Percentiles rank a stretch among this genome's conserved stretches.
These are phyloP conservation scores for Cybosia mesomella DNA, from an alignment of 2,888 invertebrate species.

Conservation along the genomic window DNA sequence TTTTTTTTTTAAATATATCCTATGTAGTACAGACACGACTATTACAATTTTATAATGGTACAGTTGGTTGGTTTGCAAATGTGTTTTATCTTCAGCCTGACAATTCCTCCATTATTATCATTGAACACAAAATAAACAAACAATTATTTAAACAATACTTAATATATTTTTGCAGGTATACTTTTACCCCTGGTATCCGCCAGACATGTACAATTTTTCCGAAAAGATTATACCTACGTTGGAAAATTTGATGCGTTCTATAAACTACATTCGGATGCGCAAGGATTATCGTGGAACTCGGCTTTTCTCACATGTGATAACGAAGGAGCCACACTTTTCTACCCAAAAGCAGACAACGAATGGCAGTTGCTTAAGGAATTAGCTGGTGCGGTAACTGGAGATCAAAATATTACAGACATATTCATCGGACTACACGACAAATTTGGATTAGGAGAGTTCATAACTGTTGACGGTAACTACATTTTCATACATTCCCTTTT, in stretches of 20 bases:
- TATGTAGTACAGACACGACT: too few relatives aligned
- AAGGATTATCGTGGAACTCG: slow-evolving; percentile 47
- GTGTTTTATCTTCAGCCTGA: too few relatives aligned
- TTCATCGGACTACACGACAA: slow-evolving; percentile 62
- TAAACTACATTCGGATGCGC: slow-evolving; percentile 57
- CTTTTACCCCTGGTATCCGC: slow-evolving; percentile 29
- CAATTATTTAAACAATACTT: too few relatives aligned
- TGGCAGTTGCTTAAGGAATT: slow-evolving; percentile 56
- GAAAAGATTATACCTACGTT: slow-evolving; percentile 62
- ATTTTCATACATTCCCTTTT: neutral
- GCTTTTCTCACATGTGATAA: slow-evolving; percentile 60
- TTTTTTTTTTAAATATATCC: neutral
- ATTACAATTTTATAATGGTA: too few relatives aligned
- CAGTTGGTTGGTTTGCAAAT: neutral
- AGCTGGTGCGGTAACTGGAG: slow-evolving; percentile 26
- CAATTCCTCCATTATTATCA: too few relatives aligned
- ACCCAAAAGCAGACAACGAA: slow-evolving; percentile 55
- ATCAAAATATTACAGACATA: slow-evolving; percentile 51
- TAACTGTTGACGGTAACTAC: slow-evolving; percentile 63
- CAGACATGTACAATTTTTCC: slow-evolving; percentile 54
- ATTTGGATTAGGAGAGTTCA: slow-evolving; percentile 58
- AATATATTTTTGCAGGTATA: slow-evolving; percentile 32
- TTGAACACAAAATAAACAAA: too few relatives aligned
- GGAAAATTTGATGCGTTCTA: slow-evolving; percentile 62
- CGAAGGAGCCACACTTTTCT: slow-evolving; percentile 63